Evolutionary conservation across 2,113 vertebrate species (phyloP), one percentile per base, ranked within the genome.

Genomic region (Trichechus manatus): DNA sequence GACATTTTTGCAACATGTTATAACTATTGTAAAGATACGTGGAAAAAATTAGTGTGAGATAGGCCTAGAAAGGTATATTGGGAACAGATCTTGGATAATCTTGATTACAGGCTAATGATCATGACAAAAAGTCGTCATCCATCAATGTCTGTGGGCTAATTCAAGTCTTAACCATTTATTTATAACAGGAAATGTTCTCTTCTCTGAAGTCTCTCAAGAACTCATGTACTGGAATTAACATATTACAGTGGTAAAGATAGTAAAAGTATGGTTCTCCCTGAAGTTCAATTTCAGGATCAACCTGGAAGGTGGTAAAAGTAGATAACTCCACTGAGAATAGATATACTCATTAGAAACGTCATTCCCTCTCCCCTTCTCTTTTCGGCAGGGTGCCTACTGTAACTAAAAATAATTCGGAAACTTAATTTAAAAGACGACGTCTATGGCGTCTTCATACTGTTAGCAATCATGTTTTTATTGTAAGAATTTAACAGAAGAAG

Each of bases 151-250:
- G 1, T 9, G 50, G 27, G 83, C 14, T 89, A 91, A 89, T 85
- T 92, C n/a, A 77, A 63, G 44, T 86, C 27, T 88, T 88, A 77
- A 44, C 19, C 56, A 94, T 74, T 94, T 93, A 87, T 92, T 88
- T 75, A 31, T 39, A 87, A 88, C 56, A 86, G 50, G 74, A 95
- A 92, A 92, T 42, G 15, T 79, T 80, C 44, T 59, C 27, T 84
- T 89, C 59, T 90, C 63, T 61, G n/a, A 94, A 93, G 79, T 83
- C 29, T 89, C 61, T 83, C 68, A 78, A 87, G 75, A 92, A 79
- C 23, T 64, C 61, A 6, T 19, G 5, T 63, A 25, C 29, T 79
- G 25, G 36, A 82, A 93, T 89, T 89, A 96, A 93, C 68, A 92
- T 66, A 89, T 74, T 75, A 74, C 5, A 19, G 14, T 61, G 33